Evolutionary conservation across 2,888 invertebrate species (phyloP).

Genomic region (Andrena praecox): DNA sequence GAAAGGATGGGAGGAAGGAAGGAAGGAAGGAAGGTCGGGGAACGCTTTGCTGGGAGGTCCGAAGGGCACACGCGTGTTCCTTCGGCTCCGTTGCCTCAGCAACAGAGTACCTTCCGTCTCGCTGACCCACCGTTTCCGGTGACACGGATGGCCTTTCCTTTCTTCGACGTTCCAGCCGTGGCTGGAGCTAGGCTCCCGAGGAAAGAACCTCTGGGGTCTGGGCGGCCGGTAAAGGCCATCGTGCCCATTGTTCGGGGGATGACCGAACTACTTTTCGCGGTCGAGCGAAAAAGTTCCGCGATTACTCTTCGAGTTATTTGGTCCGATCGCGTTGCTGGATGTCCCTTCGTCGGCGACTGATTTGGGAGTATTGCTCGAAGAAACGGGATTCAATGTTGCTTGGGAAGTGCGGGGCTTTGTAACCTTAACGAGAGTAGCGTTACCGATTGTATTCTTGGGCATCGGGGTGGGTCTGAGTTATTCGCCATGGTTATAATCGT

Average conservation of each 20-base stretch:
- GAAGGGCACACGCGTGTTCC: constrained; percentile 69
- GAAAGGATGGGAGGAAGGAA: constrained; percentile 59
- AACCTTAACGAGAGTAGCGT: not conserved
- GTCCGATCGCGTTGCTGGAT: not conserved
- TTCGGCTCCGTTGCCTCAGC: constrained; percentile 79
- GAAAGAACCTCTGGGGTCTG: constrained; percentile 31
- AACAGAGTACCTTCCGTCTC: constrained; percentile 81
- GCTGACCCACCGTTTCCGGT: constrained; percentile 80
- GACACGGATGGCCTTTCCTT: constrained; percentile 76
- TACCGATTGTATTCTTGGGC: no score
- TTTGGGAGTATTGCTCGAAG: constrained; percentile 29
- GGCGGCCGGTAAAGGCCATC: constrained; percentile 47
- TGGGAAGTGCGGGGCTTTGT: not conserved
- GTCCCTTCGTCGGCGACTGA: constrained; percentile 12
- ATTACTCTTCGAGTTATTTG: constrained; percentile 34
- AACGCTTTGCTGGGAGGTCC: constrained; percentile 55
- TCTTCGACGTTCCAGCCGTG: constrained; percentile 62
- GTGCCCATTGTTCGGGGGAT: constrained; percentile 62
- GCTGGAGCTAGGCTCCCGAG: constrained; percentile 51
- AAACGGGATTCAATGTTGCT: constrained; percentile 25
- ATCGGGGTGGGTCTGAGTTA: no score
- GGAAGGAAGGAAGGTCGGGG: constrained; percentile 53
- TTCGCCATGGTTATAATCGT: no score
- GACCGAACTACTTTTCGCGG: constrained; percentile 47
- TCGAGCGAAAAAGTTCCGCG: constrained; percentile 40